phyloP scores from a whole-genome alignment of 2,113 vertebrate genomes.

The Sinocyclocheilus anshuiensis region DNA sequence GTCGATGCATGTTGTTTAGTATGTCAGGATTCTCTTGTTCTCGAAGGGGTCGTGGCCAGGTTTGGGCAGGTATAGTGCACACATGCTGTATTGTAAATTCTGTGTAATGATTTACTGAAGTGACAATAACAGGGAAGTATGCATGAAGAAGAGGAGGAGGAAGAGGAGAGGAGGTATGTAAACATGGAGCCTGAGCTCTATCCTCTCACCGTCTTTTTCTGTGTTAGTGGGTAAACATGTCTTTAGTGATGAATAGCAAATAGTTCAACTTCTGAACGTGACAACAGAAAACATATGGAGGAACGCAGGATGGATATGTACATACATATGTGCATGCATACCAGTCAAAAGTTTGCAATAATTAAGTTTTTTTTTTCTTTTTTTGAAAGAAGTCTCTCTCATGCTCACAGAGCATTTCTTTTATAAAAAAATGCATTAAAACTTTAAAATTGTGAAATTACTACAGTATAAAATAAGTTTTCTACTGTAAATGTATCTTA shows the following conservation, averaged over 20 bases:
- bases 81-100: neutral
- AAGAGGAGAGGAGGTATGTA: slow-evolving; percentile 31
- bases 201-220: slow-evolving; percentile 55
- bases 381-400: too few species aligned
- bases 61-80: neutral
- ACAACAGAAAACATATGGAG: too few species aligned
- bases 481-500: too few species aligned
- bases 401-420: too few species aligned
- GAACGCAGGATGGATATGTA: too few species aligned
- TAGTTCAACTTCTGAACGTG: neutral
- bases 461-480: too few species aligned
- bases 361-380: too few species aligned
- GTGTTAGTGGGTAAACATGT: slow-evolving; percentile 47
- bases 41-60: neutral
- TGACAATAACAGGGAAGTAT: neutral
- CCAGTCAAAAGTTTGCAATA: too few species aligned
- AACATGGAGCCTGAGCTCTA: slow-evolving; percentile 56
- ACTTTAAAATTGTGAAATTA: too few species aligned
- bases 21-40: neutral
- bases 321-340: too few species aligned
- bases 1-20: neutral
- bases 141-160: slow-evolving; percentile 6
- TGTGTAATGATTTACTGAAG: neutral
- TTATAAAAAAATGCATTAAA: too few species aligned
- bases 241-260: neutral